A percentile compares a stretch with the other conserved stretches of the same genome.
Evolutionary conservation across 2,888 invertebrate species (phyloP).

Genomic region (Syrphus vitripennis): DNA sequence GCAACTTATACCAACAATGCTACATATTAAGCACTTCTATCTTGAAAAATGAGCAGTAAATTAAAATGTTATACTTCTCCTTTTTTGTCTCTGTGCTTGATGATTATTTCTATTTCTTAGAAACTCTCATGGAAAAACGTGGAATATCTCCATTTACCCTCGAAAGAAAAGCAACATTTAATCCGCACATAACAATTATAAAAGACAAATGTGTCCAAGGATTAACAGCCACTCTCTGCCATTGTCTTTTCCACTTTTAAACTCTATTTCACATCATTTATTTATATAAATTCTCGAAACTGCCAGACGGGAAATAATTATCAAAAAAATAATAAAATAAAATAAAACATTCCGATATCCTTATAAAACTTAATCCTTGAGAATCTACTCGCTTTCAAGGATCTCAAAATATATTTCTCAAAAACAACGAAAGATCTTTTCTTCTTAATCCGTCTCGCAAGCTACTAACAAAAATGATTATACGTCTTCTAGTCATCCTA

Average conservation of each 20-base stretch:
- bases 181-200: conserved; percentile 68
- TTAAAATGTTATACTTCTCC: not conserved
- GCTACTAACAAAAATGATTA: conserved; percentile 62
- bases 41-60: not conserved
- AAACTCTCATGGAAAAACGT: not conserved
- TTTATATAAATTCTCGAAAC: conserved; percentile 46
- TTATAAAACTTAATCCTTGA: conserved; percentile 23
- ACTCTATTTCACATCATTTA: conserved; percentile 40
- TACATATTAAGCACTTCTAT: not conserved
- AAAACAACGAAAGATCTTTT: conserved; percentile 42
- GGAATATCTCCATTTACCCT: not conserved
- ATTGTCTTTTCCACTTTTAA: conserved; percentile 19
- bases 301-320: conserved; percentile 69
- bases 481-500: conserved; percentile 46
- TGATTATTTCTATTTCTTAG: not conserved
- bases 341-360: conserved; percentile 54
- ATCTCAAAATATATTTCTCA: conserved; percentile 42
- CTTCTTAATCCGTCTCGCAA: conserved; percentile 66
- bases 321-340: conserved; percentile 30
- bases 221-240: conserved; percentile 19
- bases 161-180: conserved; percentile 56
- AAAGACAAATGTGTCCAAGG: conserved; percentile 58
- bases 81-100: not conserved
- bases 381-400: conserved; percentile 19
- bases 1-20: not conserved